A percentile compares a stretch with the other conserved stretches of the same genome.
Evolutionary conservation across 2,888 invertebrate genomes (phyloP).

Genomic region (Hemaris fuciformis): DNA sequence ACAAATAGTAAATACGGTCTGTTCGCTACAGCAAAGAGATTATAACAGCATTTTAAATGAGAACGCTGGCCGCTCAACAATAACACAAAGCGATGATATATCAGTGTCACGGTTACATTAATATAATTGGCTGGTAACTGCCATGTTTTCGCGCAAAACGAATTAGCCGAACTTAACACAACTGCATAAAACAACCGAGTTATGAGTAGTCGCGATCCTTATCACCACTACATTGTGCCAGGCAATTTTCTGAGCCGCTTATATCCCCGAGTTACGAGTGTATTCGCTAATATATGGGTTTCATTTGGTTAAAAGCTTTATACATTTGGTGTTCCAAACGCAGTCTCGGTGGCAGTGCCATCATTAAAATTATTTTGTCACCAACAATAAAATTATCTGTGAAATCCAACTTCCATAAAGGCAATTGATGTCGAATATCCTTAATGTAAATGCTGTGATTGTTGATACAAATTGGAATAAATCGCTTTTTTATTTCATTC

Average conservation of each 20-base stretch:
- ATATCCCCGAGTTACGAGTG: conserved; percentile 68
- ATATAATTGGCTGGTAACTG: conserved; percentile 49
- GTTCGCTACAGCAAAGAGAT: neutral
- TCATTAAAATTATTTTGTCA: conserved; percentile 67
- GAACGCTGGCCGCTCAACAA: conserved; percentile 20
- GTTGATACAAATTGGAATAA: neutral
- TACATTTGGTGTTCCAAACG: conserved; percentile 64
- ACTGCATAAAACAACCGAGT: conserved; percentile 60
- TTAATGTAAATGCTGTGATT: conserved; percentile 1
- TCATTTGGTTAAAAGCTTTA: conserved; percentile 79
- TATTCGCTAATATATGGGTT: conserved; percentile 72
- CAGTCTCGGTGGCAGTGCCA: conserved; percentile 57
- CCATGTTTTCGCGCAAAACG: conserved; percentile 36
- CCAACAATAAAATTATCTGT: conserved; percentile 54
- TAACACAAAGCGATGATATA: conserved; percentile 29
- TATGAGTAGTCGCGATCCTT: conserved; percentile 47
- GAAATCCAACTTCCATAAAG: conserved; percentile 45
- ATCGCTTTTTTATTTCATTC: no score
- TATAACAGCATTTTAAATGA: conserved; percentile 14
- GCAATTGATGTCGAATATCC: conserved; percentile 35
- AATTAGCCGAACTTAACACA: conserved; percentile 50
- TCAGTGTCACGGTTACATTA: conserved; percentile 29
- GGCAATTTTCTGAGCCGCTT: conserved; percentile 69
- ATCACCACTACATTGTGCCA: conserved; percentile 62
- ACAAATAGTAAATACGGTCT: neutral